Percentiles rank a stretch among this genome's conserved stretches.
Conservation (phyloP, 2,888 invertebrate genomes). For the Diplolepis rosae region DNA sequence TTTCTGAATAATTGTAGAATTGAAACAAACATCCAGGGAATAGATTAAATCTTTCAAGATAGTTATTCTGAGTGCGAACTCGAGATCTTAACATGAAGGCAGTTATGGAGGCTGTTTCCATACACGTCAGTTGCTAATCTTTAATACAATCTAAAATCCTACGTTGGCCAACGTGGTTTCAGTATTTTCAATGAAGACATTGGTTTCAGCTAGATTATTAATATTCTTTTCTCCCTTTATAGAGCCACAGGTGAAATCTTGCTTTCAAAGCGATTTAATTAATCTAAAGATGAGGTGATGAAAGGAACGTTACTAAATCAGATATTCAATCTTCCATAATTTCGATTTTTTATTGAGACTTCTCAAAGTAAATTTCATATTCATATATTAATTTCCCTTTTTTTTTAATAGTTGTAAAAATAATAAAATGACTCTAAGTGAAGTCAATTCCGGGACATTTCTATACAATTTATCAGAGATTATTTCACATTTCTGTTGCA, state of each 20-base stretch:
- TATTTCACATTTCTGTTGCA: too few relatives aligned
- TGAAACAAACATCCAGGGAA: background rate
- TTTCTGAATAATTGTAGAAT: slow-evolving; percentile 19
- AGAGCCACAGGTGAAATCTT: background rate
- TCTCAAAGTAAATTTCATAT: too few relatives aligned
- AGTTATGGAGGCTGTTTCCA: slow-evolving; percentile 9
- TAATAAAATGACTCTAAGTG: too few relatives aligned
- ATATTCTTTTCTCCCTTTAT: background rate
- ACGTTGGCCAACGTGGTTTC: slow-evolving; percentile 1
- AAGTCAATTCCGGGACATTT: too few relatives aligned
- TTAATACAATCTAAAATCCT: slow-evolving; percentile 19
- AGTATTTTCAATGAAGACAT: background rate
- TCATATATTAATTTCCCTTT: too few relatives aligned
- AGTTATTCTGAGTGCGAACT: slow-evolving; percentile 23
- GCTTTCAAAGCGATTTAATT: background rate
- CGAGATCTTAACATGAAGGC: slow-evolving; percentile 5
- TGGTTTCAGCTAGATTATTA: background rate
- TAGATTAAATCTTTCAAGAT: slow-evolving; percentile 16
- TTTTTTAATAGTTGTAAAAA: too few relatives aligned
- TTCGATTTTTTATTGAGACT: too few relatives aligned
- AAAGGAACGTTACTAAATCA: too few relatives aligned
- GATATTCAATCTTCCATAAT: too few relatives aligned
- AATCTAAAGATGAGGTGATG: too few relatives aligned
- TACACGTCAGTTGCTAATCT: background rate
- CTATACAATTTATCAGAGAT: too few relatives aligned